A percentile compares a stretch with the other conserved stretches of the same genome.
Conservation (phyloP, 2,888 invertebrate species). For the Mesorhabditis belari region DNA sequence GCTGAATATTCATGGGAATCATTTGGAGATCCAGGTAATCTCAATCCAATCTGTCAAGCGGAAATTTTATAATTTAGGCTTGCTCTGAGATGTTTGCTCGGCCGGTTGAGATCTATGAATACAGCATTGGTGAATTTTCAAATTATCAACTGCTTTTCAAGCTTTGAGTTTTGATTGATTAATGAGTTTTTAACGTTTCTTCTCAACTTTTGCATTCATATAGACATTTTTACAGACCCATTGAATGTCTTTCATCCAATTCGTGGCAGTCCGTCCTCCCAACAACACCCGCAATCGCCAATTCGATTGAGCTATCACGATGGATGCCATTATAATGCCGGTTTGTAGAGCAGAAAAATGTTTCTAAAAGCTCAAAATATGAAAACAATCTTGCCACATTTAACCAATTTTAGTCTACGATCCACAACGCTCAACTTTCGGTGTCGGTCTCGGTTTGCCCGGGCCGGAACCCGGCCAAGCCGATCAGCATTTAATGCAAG, state of each 20-base stretch:
- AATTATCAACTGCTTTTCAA: not conserved
- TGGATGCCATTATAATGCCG: constrained; percentile 77
- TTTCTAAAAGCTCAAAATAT: not conserved
- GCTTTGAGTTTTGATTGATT: not conserved
- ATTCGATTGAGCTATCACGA: constrained; percentile 78
- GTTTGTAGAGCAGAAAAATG: constrained; percentile 6
- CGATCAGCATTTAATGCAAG: constrained; percentile 35
- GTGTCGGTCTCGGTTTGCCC: constrained; percentile 76
- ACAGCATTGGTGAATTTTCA: constrained; percentile 63
- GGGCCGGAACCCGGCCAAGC: constrained; percentile 39
- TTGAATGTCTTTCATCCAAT: constrained; percentile 76
- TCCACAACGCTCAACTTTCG: constrained; percentile 71
- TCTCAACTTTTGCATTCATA: no score
- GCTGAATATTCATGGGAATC: constrained; percentile 77
- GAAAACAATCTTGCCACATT: not conserved
- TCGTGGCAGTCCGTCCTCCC: not conserved
- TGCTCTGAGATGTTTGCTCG: constrained; percentile 79
- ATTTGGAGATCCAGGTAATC: constrained; percentile 82
- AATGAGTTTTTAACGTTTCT: no score
- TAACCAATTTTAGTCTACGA: constrained; percentile 64
- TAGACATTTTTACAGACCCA: constrained; percentile 59
- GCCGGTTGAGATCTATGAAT: constrained; percentile 77
- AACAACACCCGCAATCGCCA: constrained; percentile 57
- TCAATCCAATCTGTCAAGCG: constrained; percentile 71
- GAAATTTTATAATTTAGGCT: constrained; percentile 69